A percentile compares a stretch with the other conserved stretches of the same genome.
Evolutionary conservation across 1,140 invertebrate species (phyloP).

Genomic region (Cotesia chilonis): DNA sequence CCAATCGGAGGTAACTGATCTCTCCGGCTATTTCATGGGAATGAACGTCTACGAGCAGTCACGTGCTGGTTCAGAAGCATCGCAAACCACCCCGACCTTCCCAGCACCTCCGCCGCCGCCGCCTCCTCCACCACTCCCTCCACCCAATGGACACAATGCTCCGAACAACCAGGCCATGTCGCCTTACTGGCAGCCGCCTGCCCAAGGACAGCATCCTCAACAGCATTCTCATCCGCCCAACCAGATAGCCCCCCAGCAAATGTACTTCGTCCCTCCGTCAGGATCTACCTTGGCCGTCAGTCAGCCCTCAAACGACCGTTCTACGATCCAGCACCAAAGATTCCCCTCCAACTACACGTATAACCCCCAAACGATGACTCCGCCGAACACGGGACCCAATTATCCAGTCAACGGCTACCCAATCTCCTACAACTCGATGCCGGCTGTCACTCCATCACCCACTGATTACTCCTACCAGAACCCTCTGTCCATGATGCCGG

Average conservation of each 20-base stretch:
- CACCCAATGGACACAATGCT: conserved; percentile 32
- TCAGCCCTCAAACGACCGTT: conserved; percentile 55
- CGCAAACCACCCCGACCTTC: conserved; percentile 49
- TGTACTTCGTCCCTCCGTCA: conserved; percentile 62
- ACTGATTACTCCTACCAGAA: conserved; percentile 58
- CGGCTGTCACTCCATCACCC: conserved; percentile 52
- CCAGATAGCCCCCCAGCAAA: conserved; percentile 55
- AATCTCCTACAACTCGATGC: conserved; percentile 59
- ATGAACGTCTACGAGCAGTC: conserved; percentile 61
- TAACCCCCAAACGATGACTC: conserved; percentile 60
- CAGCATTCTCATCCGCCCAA: conserved; percentile 18
- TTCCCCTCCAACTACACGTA: conserved; percentile 58
- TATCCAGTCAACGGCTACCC: conserved; percentile 56
- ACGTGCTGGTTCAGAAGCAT: conserved; percentile 52
- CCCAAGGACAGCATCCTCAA: conserved; percentile 31
- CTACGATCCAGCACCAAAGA: conserved; percentile 57
- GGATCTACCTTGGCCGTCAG: conserved; percentile 53
- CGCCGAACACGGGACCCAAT: conserved; percentile 58
- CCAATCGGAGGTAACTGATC: conserved; percentile 55
- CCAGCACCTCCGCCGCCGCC: conserved; percentile 19
- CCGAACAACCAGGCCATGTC: conserved; percentile 48
- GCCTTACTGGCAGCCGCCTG: conserved; percentile 59
- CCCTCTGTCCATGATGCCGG: conserved; percentile 58
- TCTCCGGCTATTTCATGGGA: conserved; percentile 62
- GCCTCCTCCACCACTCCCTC: conserved; percentile 20